These are phyloP conservation scores for Seladonia tumulorum DNA, from an alignment of 2,888 invertebrate genomes.

Conservation along the genomic window DNA sequence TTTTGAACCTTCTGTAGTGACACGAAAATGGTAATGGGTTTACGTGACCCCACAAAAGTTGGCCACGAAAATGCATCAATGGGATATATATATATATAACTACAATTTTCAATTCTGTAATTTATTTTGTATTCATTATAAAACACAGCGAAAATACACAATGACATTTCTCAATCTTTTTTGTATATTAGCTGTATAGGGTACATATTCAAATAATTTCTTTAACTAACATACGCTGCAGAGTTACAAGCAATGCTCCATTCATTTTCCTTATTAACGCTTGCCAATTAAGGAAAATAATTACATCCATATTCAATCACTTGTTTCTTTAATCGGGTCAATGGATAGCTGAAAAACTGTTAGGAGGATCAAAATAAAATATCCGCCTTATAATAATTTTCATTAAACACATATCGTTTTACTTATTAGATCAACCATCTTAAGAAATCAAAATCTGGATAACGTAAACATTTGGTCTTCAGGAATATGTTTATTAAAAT, in stretches of 20 bases:
- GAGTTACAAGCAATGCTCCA: neutral
- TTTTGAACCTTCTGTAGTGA: no score
- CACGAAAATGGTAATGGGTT: no score
- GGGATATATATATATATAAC: no score
- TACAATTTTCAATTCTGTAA: conserved; percentile 12
- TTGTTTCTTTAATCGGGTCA: neutral
- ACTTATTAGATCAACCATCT: neutral
- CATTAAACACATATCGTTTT: neutral
- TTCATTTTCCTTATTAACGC: conserved; percentile 1
- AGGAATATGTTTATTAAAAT: conserved; percentile 9
- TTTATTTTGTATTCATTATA: conserved; percentile 38
- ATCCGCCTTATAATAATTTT: neutral
- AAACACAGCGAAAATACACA: conserved; percentile 48
- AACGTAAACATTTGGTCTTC: neutral
- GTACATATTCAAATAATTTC: conserved; percentile 17
- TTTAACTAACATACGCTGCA: neutral
- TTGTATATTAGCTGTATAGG: conserved; percentile 16
- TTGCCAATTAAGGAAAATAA: neutral
- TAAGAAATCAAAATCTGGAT: neutral
- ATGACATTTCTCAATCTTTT: conserved; percentile 19
- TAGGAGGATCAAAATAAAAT: neutral
- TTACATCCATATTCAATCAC: neutral
- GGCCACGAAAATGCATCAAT: no score
- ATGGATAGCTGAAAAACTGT: neutral
- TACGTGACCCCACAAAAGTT: no score